Base-by-base conservation (phyloP, 2,888 invertebrate species). In the Melanchra persicariae region DNA sequence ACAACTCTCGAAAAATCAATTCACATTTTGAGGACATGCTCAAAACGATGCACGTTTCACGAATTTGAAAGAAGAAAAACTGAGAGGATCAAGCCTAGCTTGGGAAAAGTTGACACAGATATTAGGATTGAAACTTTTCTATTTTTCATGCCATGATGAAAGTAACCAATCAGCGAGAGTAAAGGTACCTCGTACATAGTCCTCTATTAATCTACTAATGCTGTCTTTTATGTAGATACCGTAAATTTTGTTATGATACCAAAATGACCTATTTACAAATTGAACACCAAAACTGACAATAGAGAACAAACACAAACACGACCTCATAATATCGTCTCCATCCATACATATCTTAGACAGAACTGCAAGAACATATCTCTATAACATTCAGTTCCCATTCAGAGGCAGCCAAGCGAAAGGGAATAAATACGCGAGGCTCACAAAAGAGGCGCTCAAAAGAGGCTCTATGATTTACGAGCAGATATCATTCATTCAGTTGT, bases 381-480 rank as follows among this genome's bases (percentile, higher is more conserved):
- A 87, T 77, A 81, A 71, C 81, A 84, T 87, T 84, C 83, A 81
- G 80, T 70, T 81, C 78, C 83, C 84, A 89, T 91, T 90, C 88
- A 87, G 61, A 86, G 72, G 70, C 89, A 85, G 82, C 73, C 74
- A 82, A 79, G 72, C 77, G 75, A 78, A 83, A 84, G 83, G 84
- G 85, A 90, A 91, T 87, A 88, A 86, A 88, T 83, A 87, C 83
- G 82, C 77, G 82, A 74, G 66, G 43, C 64, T 79, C 61, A 85
- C 85, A 87, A 88, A 87, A 85, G 85, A 82, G 74, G 65, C 84
- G 77, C 85, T 84, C 80, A 87, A 87, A 87, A 85, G 85, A 82
- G 74, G 65, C 85, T 85, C 82, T 89, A 90, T 91, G 91, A 92
- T 92, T 92, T 91, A 92, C 87, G 88, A 89, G 84, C 81, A 79